Conservation (phyloP, 1,140 invertebrate species). For the Meloidogyne floridensis region DNA sequence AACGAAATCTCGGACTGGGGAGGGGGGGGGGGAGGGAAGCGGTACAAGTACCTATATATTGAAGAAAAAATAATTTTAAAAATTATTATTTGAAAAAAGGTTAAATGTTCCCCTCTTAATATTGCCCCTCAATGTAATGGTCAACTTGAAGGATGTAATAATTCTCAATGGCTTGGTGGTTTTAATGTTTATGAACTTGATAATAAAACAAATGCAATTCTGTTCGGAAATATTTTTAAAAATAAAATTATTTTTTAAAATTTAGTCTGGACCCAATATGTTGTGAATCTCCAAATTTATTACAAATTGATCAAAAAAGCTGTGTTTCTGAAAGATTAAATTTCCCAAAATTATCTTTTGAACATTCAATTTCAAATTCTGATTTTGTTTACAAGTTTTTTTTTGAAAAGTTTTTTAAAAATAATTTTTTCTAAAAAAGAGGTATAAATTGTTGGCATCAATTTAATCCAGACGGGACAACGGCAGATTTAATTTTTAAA, state of each 20-base stretch:
- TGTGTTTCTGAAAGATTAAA: constrained; percentile 59
- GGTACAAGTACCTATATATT: too few species aligned
- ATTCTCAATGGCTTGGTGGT: constrained; percentile 58
- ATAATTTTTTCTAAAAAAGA: constrained; percentile 9
- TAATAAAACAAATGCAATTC: constrained; percentile 57
- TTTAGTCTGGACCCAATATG: constrained; percentile 60
- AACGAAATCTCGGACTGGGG: too few species aligned
- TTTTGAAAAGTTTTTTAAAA: neutral
- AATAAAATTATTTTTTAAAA: neutral
- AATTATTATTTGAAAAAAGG: neutral
- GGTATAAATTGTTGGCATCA: constrained; percentile 65
- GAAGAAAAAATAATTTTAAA: neutral
- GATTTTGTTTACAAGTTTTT: constrained; percentile 53
- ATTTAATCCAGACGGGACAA: constrained; percentile 52
- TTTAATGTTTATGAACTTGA: constrained; percentile 58
- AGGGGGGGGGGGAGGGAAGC: too few species aligned
- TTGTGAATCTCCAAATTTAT: constrained; percentile 49
- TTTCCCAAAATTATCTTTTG: constrained; percentile 44
- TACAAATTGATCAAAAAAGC: constrained; percentile 47
- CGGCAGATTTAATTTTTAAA: constrained; percentile 63
- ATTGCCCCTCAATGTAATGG: constrained; percentile 60
- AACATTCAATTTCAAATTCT: constrained; percentile 49
- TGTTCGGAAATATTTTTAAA: constrained; percentile 36
- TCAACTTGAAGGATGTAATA: constrained; percentile 52
- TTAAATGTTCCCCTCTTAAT: constrained; percentile 46